Percentiles rank a stretch among this genome's conserved stretches.
Conservation (phyloP, 2,797 vertebrate genomes). For the Pseudopleuronectes americanus region DNA sequence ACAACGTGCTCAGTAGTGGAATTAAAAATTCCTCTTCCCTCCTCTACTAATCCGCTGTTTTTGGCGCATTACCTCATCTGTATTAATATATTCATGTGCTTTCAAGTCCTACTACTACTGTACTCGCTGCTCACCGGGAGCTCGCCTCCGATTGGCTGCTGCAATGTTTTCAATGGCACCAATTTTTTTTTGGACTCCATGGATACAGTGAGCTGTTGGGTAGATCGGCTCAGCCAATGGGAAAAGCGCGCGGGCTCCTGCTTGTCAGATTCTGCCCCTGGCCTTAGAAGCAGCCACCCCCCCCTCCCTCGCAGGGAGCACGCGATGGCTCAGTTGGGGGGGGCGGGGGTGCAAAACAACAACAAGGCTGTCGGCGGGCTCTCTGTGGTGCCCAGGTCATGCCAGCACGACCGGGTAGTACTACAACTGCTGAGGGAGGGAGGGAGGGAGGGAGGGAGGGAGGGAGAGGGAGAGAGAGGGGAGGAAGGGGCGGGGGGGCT, state of each 20-base stretch:
- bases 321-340: slow-evolving; percentile 78
- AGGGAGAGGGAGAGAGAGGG: background rate
- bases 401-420: slow-evolving; percentile 52
- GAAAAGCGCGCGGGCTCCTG: slow-evolving; percentile 73
- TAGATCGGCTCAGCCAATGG: slow-evolving; percentile 80
- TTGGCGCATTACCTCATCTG: slow-evolving; percentile 85
- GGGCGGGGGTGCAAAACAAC: slow-evolving; percentile 79
- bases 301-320: slow-evolving; percentile 63
- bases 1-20: slow-evolving; percentile 48
- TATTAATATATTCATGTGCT: slow-evolving; percentile 85
- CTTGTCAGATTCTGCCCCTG: slow-evolving; percentile 75
- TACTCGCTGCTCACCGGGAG: slow-evolving; percentile 65
- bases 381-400: slow-evolving; percentile 63
- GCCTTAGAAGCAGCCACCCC: slow-evolving; percentile 74
- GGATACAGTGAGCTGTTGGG: slow-evolving; percentile 84
- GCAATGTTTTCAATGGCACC: slow-evolving; percentile 81
- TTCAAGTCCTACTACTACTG: slow-evolving; percentile 82
- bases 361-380: slow-evolving; percentile 68
- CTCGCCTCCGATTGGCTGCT: slow-evolving; percentile 77
- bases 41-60: slow-evolving; percentile 71
- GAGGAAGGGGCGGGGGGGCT: background rate
- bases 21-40: slow-evolving; percentile 67
- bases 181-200: slow-evolving; percentile 82
- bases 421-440: slow-evolving; percentile 23
- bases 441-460: background rate